Conservation (phyloP, 2,113 vertebrate genomes). For the Conger conger region DNA sequence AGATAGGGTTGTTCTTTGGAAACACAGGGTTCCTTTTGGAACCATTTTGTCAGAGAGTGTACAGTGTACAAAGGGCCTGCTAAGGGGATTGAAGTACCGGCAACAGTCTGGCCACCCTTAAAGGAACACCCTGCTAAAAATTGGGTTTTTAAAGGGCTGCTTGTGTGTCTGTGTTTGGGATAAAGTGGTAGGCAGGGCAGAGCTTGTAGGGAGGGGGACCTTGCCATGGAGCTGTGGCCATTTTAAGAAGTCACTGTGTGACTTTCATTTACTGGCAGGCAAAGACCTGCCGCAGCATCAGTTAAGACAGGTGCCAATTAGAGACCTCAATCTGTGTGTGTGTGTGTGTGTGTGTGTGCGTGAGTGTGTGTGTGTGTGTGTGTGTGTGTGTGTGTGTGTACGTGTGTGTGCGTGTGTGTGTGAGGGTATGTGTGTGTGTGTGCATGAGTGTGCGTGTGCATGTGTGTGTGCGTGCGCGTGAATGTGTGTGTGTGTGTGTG, state of each 20-base stretch:
- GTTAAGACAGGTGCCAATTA: constrained; percentile 45
- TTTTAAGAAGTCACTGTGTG: too few relatives aligned
- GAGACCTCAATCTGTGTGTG: constrained; percentile 41
- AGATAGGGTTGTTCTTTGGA: too few relatives aligned
- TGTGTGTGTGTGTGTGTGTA: constrained; percentile 35
- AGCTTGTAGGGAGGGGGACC: not conserved
- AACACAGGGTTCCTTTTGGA: too few relatives aligned
- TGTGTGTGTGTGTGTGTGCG: constrained; percentile 12
- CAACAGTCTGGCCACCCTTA: not conserved
- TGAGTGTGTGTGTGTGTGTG: constrained; percentile 34
- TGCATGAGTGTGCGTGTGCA: constrained; percentile 45
- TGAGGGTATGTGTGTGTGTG: too few relatives aligned
- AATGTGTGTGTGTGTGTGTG: constrained; percentile 39
- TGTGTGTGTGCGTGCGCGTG: too few relatives aligned
- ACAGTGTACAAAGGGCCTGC: not conserved
- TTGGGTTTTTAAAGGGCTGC: not conserved
- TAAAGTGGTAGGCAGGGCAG: not conserved
- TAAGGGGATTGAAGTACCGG: not conserved
- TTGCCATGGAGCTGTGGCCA: constrained; percentile 2
- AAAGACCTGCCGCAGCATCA: not conserved
- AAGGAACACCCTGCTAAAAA: not conserved
- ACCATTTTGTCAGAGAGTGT: too few relatives aligned
- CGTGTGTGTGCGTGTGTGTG: constrained; percentile 30
- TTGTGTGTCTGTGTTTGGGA: not conserved
- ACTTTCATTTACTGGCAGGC: constrained; percentile 44